Evolutionary conservation across 2,797 vertebrate genomes (phyloP), one percentile per base, ranked within the genome.

Genomic region (Sphenodon punctatus): DNA sequence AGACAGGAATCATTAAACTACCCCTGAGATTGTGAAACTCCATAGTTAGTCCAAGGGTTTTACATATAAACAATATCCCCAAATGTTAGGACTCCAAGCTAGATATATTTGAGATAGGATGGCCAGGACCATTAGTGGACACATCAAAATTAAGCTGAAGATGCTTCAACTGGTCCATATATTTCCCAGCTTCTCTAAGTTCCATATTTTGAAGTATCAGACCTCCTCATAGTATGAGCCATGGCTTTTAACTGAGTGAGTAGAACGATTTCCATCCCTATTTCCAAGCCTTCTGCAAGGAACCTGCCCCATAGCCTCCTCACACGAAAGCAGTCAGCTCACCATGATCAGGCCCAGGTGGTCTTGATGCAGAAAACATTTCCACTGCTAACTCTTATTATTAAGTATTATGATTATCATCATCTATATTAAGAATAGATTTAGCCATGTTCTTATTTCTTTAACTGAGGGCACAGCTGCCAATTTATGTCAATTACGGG

Each of bases 1-100:
- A 80, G 85, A 84, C 74, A 42, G 78, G 73, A 83, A 53, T n/a
- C 59, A 65, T 32, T 42, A 19, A 82, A 89, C 43, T 60, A 81
- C 63, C 87, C 82, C 71, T n/a, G n/a, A 84, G 88, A 80, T 66
- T 46, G 66, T 10, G 43, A 78, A 80, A 87, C 0, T 0, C 71
- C 45, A 39, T 70, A 81, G 82, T 75, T 68, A 83, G 11, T 63
- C 6, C 32, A n/a, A 4, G 1, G 64, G 25, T n/a, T 71, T 86
- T 82, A 60, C 59, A 59, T 81, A 83, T 80, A 82, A 88, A 45
- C 45, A 45, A 61, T 59, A 66, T 77, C 65, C 36, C 36, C 0
- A n/a, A 0, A 23, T 61, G 36, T 38, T 77, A 38, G 4, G 58
- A 77, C 49, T 87, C 89, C 63, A 51, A 27, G 8, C n/a, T 8